These are phyloP conservation scores for Diorhabda carinulata DNA, from an alignment of 1,140 invertebrate species.

Conservation along the genomic window DNA sequence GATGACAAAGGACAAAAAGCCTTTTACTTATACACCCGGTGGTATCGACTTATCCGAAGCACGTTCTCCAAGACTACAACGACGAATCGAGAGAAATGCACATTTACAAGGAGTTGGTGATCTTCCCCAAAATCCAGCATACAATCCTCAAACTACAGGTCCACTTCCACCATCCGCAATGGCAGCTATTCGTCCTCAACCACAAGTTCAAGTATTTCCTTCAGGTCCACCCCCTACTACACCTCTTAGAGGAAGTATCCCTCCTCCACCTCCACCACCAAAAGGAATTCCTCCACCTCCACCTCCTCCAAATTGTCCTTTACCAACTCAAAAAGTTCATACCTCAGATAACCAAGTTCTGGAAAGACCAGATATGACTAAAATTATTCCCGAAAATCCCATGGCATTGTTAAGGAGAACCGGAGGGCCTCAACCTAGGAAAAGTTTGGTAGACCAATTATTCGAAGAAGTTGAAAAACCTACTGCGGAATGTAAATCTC, in stretches of 20 bases:
- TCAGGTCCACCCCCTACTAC: slow-evolving; percentile 54
- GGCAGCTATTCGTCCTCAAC: slow-evolving; percentile 60
- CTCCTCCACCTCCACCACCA: slow-evolving; percentile 46
- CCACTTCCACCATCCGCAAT: slow-evolving; percentile 52
- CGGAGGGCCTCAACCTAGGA: slow-evolving; percentile 47
- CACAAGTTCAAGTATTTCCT: slow-evolving; percentile 68
- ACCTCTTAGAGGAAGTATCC: slow-evolving; percentile 19
- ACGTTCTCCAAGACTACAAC: slow-evolving; percentile 81
- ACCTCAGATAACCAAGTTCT: slow-evolving; percentile 48
- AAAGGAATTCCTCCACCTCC: slow-evolving; percentile 52
- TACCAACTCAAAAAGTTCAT: slow-evolving; percentile 48
- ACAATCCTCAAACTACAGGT: slow-evolving; percentile 44
- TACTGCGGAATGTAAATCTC: slow-evolving; percentile 34
- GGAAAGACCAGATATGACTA: slow-evolving; percentile 61
- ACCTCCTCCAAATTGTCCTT: slow-evolving; percentile 51
- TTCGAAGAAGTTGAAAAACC: slow-evolving; percentile 19
- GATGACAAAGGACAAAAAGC: slow-evolving; percentile 93
- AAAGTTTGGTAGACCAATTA: slow-evolving; percentile 36
- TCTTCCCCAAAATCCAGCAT: slow-evolving; percentile 44
- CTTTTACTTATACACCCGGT: slow-evolving; percentile 90
- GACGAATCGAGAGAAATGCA: slow-evolving; percentile 68
- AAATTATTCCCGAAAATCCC: slow-evolving; percentile 61
- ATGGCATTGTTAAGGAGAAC: slow-evolving; percentile 54
- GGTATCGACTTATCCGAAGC: slow-evolving; percentile 89
- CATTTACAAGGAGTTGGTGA: slow-evolving; percentile 55